These are phyloP conservation scores for Miichthys miiuy DNA, from an alignment of 2,797 vertebrate species.

Conservation along the genomic window DNA sequence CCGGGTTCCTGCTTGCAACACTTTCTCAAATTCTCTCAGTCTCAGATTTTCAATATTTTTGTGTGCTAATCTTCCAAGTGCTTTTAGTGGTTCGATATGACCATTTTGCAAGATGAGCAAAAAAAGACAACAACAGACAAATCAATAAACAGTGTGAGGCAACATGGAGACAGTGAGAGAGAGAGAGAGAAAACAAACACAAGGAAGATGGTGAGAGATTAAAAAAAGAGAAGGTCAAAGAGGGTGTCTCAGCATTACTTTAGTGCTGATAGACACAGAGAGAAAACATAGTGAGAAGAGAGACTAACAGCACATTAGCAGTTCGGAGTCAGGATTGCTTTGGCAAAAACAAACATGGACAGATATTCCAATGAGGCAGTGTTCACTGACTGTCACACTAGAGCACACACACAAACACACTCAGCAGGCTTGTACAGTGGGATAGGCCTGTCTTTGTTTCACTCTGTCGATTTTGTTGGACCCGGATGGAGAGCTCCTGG, in stretches of 20 bases:
- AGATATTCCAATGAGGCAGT: constrained; percentile 40
- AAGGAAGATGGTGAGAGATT: background rate
- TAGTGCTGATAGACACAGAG: background rate
- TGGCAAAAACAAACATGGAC: constrained; percentile 59
- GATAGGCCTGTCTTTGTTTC: constrained; percentile 62
- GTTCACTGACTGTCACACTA: constrained; percentile 25
- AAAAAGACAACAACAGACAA: background rate
- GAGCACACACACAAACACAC: constrained; percentile 28
- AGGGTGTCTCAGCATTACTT: no score
- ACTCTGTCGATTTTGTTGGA: constrained; percentile 32
- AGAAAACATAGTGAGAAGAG: background rate
- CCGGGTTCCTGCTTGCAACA: background rate
- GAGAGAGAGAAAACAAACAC: background rate
- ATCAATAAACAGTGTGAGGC: background rate
- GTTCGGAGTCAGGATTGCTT: constrained; percentile 41
- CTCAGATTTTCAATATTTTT: background rate
- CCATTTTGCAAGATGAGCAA: background rate
- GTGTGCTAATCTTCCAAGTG: background rate
- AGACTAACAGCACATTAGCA: constrained; percentile 7
- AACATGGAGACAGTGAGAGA: background rate
- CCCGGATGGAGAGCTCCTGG: constrained; percentile 29
- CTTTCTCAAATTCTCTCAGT: background rate
- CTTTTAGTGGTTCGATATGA: background rate
- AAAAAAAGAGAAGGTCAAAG: background rate
- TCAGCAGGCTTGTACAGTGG: constrained; percentile 16